Conservation (phyloP, 2,113 vertebrate genomes). For the Corynorhinus townsendii region DNA sequence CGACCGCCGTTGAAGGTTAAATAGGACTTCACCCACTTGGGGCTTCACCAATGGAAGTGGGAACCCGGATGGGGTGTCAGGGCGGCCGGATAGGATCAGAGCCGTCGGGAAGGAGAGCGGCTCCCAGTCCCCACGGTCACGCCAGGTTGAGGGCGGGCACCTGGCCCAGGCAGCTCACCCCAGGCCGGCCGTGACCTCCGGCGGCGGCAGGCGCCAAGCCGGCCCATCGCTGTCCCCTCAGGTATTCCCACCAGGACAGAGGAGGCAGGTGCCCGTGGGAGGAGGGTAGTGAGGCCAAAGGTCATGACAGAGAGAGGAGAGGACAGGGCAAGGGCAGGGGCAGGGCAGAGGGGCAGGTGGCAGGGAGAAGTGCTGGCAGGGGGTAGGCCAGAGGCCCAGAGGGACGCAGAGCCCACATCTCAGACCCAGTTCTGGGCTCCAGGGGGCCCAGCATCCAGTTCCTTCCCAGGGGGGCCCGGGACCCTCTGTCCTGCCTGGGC, state of each 20-base stretch:
- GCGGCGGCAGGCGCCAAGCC: accelerated
- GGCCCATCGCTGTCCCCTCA: accelerated
- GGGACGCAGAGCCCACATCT: accelerated
- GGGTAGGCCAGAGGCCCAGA: not conserved
- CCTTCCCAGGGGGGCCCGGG: not conserved
- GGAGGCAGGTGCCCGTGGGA: accelerated
- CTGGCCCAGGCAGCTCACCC: accelerated
- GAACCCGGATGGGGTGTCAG: not conserved
- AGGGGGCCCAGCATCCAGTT: not conserved
- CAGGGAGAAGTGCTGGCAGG: not conserved
- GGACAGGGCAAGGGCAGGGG: too few relatives aligned
- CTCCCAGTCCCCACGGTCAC: too few relatives aligned
- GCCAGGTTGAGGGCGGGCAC: accelerated
- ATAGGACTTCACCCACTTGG: not conserved
- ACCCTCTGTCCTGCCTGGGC: not conserved
- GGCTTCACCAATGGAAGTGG: not conserved
- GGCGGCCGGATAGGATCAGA: not conserved
- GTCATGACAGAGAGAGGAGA: not conserved
- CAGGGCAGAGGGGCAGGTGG: not conserved
- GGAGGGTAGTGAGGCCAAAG: accelerated
- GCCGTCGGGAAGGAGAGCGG: accelerated
- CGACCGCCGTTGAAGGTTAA: not conserved
- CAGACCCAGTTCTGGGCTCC: not conserved
- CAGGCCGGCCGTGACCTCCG: not conserved
- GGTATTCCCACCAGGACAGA: not conserved